Evolutionary conservation across 92 coral and sea anemone genomes (phyloP).

Genomic region (Siderastrea siderea): DNA sequence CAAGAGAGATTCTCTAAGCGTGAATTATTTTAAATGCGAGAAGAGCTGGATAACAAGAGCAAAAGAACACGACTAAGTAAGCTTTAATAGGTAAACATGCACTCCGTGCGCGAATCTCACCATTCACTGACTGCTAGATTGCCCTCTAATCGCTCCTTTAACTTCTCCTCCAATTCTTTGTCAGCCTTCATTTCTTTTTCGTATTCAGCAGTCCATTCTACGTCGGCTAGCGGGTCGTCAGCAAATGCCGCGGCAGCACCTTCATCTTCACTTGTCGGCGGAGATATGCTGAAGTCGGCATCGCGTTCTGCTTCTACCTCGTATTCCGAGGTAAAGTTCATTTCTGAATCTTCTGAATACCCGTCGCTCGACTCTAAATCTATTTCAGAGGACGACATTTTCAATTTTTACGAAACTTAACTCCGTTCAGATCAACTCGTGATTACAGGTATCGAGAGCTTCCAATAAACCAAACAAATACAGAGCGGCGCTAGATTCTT

Average conservation of each 20-base stretch:
- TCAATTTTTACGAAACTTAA: too few species aligned
- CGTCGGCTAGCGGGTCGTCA: constrained; percentile 28
- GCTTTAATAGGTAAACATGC: neutral
- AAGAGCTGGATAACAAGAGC: neutral
- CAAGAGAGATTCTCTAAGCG: neutral
- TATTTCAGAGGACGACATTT: neutral
- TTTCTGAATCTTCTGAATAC: neutral
- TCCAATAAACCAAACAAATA: too few species aligned
- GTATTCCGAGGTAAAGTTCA: neutral
- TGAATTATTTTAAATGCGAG: neutral
- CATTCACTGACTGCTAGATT: constrained; percentile 17
- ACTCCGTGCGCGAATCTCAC: neutral
- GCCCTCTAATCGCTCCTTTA: constrained; percentile 18
- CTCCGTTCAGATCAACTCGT: too few species aligned
- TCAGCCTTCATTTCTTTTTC: neutral
- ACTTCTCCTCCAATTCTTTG: constrained; percentile 5
- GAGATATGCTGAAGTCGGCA: neutral
- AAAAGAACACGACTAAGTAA: neutral
- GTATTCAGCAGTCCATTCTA: constrained; percentile 18
- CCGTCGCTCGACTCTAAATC: neutral
- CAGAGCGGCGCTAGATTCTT: too few species aligned
- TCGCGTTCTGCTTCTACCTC: neutral
- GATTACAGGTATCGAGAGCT: too few species aligned
- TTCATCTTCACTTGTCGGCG: neutral
- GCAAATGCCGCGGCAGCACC: neutral